phyloP scores from a whole-genome alignment of 2,888 invertebrate genomes.

The Metalampra italica region DNA sequence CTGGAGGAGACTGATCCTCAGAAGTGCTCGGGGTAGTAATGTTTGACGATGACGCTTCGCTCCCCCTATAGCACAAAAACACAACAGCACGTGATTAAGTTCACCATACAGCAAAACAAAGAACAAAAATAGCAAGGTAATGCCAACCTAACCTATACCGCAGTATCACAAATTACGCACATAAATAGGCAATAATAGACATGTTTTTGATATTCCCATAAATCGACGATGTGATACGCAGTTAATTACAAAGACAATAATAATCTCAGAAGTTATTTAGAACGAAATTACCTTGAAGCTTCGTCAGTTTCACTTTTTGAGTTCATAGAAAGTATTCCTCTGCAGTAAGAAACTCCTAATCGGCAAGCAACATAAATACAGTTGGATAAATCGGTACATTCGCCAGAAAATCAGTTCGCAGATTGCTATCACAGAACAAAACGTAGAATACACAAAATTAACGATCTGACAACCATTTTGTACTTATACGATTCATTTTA shows the following conservation, averaged over 20 bases:
- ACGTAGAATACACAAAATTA: conserved; percentile 52
- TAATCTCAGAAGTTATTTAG: neutral
- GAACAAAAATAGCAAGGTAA: conserved; percentile 72
- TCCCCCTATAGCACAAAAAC: conserved; percentile 53
- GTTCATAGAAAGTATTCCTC: conserved; percentile 74
- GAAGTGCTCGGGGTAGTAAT: conserved; percentile 52
- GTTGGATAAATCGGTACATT: conserved; percentile 39
- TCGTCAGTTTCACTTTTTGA: conserved; percentile 76
- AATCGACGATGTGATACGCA: neutral
- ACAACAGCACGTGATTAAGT: conserved; percentile 18
- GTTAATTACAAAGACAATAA: conserved; percentile 1
- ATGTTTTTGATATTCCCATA: neutral
- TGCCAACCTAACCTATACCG: conserved; percentile 49
- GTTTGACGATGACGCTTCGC: conserved; percentile 75
- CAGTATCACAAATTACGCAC: conserved; percentile 37
- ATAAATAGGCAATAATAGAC: conserved; percentile 14
- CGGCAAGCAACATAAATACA: conserved; percentile 46
- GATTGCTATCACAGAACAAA: conserved; percentile 42
- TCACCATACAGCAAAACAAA: conserved; percentile 47
- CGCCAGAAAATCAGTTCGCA: conserved; percentile 23
- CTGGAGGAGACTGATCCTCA: conserved; percentile 45
- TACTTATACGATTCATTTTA: conserved; percentile 28
- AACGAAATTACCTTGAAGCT: conserved; percentile 73
- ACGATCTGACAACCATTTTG: conserved; percentile 64
- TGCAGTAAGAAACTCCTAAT: conserved; percentile 47